These are phyloP conservation scores for Tragulus kanchil DNA, from an alignment of 2,113 vertebrate species.

Conservation along the genomic window DNA sequence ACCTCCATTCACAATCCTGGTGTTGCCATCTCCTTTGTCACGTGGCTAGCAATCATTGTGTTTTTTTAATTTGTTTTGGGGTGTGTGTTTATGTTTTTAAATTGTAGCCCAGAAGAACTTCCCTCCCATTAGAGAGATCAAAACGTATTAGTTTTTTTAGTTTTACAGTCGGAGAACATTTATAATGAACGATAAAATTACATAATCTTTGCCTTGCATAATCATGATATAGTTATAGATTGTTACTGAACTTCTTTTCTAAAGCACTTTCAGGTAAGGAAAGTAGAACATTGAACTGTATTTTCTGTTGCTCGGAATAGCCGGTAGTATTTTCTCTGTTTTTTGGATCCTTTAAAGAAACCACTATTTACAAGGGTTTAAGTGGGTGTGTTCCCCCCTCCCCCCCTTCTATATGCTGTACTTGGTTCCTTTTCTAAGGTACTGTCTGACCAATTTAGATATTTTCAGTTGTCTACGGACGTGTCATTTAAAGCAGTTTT, in stretches of 20 bases:
- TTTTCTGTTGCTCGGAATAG: slow-evolving; percentile 41
- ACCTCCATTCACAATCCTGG: slow-evolving; percentile 79
- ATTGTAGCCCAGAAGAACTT: slow-evolving; percentile 44
- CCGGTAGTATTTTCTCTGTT: slow-evolving; percentile 26
- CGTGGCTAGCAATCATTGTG: slow-evolving; percentile 84
- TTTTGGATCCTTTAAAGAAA: slow-evolving; percentile 61
- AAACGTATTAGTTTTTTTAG: slow-evolving; percentile 39
- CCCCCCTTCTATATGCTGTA: slow-evolving; percentile 8
- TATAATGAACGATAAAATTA: slow-evolving; percentile 87
- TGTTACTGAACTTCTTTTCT: slow-evolving; percentile 60
- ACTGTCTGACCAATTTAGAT: slow-evolving; percentile 66
- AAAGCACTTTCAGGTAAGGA: slow-evolving; percentile 63
- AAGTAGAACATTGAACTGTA: slow-evolving; percentile 48
- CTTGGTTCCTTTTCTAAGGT: slow-evolving; percentile 73
- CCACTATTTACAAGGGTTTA: slow-evolving; percentile 69
- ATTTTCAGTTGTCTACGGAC: slow-evolving; percentile 62
- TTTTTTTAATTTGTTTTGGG: slow-evolving; percentile 76
- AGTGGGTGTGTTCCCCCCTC: slow-evolving; percentile 68
- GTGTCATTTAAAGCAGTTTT: slow-evolving; percentile 56
- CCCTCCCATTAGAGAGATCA: not conserved
- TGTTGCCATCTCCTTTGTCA: slow-evolving; percentile 83
- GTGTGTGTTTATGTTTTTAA: slow-evolving; percentile 76
- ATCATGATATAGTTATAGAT: slow-evolving; percentile 79
- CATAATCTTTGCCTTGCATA: slow-evolving; percentile 87
- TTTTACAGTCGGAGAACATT: slow-evolving; percentile 74